Evolutionary conservation across 2,797 vertebrate genomes (phyloP).

Genomic region (Pipistrellus kuhlii): DNA sequence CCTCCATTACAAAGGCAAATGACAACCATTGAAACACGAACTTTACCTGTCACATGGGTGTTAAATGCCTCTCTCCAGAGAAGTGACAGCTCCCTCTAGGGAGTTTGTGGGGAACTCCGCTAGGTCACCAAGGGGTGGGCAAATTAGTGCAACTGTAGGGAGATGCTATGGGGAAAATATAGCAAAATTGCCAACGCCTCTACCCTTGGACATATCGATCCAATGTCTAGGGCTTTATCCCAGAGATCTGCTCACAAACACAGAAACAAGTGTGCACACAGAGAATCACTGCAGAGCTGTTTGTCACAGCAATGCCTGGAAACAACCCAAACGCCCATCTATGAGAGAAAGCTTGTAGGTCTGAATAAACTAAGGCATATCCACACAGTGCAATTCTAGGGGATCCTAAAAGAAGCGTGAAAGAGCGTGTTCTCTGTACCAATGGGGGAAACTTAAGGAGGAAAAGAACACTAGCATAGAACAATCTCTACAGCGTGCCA

Average conservation of each 20-base stretch:
- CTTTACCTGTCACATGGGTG: no score
- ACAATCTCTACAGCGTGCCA: neutral
- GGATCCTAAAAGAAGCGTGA: accelerated
- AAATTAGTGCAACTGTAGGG: no score
- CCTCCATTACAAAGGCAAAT: no score
- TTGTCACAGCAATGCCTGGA: neutral
- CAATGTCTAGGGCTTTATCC: neutral
- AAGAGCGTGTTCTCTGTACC: accelerated
- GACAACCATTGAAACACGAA: no score
- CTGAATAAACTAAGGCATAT: neutral
- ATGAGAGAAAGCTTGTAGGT: neutral
- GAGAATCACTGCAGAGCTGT: accelerated
- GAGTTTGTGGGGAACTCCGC: no score
- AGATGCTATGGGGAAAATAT: no score
- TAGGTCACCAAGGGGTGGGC: no score
- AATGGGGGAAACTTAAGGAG: neutral
- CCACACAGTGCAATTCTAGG: accelerated
- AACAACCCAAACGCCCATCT: neutral
- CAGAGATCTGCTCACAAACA: neutral
- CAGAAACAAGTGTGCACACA: neutral
- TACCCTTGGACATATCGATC: neutral
- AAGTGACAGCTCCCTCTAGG: no score
- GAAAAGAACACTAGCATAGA: neutral
- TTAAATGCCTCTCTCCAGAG: no score
- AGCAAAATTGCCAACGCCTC: no score